Percentiles rank a stretch among this genome's conserved stretches.
These are phyloP conservation scores for Hippocampus zosterae DNA, from an alignment of 2,113 vertebrate species.

Conservation along the genomic window DNA sequence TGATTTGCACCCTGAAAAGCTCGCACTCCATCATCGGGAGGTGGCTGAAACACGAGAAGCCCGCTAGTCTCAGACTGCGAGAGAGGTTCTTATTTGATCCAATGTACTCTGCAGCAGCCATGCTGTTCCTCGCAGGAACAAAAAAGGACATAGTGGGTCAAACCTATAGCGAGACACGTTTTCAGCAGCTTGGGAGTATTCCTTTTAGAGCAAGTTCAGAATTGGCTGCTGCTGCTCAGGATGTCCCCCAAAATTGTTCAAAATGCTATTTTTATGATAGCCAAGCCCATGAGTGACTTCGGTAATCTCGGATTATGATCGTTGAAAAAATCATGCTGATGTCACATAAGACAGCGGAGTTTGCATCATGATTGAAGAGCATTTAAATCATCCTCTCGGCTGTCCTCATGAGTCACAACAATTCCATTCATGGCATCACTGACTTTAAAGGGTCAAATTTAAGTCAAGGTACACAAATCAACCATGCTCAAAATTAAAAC, in stretches of 20 bases:
- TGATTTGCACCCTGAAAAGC: conserved; percentile 76
- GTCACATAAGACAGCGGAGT: too few relatives aligned
- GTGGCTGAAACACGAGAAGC: conserved; percentile 62
- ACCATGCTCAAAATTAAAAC: too few relatives aligned
- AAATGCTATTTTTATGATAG: not conserved
- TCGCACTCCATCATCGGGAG: conserved; percentile 68
- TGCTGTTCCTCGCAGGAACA: conserved; percentile 16
- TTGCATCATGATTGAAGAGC: too few relatives aligned
- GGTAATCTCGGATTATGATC: not conserved
- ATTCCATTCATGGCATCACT: too few relatives aligned
- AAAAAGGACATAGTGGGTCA: conserved; percentile 25
- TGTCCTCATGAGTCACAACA: too few relatives aligned
- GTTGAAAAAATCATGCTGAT: too few relatives aligned
- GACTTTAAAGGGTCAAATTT: too few relatives aligned
- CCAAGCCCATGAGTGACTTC: not conserved
- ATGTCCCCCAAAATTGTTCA: not conserved
- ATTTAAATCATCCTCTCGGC: too few relatives aligned
- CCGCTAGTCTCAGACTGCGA: conserved; percentile 25
- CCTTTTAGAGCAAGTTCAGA: not conserved
- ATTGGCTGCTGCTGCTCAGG: not conserved
- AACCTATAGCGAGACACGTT: not conserved
- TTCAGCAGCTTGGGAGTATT: not conserved
- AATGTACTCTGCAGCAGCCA: not conserved
- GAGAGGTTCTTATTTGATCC: conserved; percentile 38
- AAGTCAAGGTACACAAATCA: too few relatives aligned